A percentile compares a stretch with the other conserved stretches of the same genome.
phyloP scores from a whole-genome alignment of 2,888 invertebrate genomes.

The Glyphotaelius pellucidus region DNA sequence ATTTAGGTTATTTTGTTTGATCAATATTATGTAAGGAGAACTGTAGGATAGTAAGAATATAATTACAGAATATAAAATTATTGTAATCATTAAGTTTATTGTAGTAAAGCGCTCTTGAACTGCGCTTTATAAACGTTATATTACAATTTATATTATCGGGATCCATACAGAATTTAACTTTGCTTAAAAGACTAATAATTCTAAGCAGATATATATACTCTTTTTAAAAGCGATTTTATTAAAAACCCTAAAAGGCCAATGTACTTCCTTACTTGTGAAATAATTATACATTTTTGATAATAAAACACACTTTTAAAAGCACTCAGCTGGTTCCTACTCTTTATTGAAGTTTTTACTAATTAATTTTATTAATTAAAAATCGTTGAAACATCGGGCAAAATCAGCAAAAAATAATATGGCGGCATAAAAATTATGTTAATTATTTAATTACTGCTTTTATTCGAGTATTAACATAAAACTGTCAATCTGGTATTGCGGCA shows the following conservation, averaged over 20 bases:
- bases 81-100: no score
- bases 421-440: background rate
- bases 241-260: background rate
- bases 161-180: no score
- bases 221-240: background rate
- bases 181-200: no score
- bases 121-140: no score
- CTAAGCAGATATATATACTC: background rate
- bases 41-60: no score
- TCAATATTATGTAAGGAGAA: no score
- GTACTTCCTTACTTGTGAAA: background rate
- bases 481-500: background rate
- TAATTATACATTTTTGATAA: background rate
- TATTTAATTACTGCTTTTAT: constrained; percentile 18
- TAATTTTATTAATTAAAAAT: background rate
- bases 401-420: background rate
- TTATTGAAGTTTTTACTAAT: background rate
- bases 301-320: background rate
- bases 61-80: no score
- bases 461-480: constrained; percentile 6
- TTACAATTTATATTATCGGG: no score
- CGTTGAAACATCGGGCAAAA: background rate
- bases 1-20: no score
- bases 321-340: background rate
- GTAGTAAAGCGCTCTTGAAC: no score